A percentile compares a stretch with the other conserved stretches of the same genome.
Conservation (phyloP, 2,797 vertebrate species). For the Sebastes kiyomatsui region DNA sequence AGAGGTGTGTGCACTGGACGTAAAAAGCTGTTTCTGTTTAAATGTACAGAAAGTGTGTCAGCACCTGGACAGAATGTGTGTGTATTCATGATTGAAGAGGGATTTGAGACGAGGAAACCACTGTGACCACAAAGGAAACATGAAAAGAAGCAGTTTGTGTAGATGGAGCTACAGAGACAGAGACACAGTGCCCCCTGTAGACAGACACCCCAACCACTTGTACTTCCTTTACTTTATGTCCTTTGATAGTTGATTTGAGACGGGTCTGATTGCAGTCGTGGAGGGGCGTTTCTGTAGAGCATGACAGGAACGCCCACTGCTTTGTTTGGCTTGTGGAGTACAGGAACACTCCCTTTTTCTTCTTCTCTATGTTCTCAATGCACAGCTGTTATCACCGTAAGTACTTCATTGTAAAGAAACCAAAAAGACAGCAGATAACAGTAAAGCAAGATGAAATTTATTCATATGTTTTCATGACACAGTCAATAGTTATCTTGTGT, state of each 20-base stretch:
- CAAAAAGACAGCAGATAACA: no score
- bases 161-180: background rate
- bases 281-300: no score
- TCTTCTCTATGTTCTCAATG: no score
- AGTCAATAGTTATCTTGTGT: no score
- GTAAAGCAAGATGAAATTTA: no score
- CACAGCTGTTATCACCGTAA: no score
- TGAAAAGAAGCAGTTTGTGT: constrained; percentile 26
- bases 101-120: constrained; percentile 26
- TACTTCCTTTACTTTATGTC: background rate
- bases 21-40: background rate
- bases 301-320: no score
- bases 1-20: background rate
- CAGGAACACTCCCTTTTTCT: no score
- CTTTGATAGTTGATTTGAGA: background rate
- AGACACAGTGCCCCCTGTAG: constrained; percentile 61
- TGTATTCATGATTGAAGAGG: background rate
- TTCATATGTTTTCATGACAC: no score
- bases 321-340: no score
- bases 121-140: constrained; percentile 44
- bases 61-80: background rate
- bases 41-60: constrained; percentile 6
- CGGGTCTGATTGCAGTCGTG: background rate
- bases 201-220: background rate
- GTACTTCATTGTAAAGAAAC: no score